A percentile compares a stretch with the other conserved stretches of the same genome.
Conservation (phyloP, 2,888 invertebrate genomes). For the Limnephilus lunatus region DNA sequence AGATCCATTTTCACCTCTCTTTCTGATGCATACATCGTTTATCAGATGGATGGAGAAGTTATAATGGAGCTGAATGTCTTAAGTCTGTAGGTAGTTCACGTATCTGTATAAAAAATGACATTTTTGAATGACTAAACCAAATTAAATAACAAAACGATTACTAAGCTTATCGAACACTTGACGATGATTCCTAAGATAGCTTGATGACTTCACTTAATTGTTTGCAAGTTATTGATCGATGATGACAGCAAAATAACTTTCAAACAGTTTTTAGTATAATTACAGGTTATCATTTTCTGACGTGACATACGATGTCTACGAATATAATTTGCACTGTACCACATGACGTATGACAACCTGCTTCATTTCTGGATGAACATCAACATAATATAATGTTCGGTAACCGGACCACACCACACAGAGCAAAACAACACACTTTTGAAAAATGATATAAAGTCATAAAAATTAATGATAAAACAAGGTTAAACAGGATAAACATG, state of each 20-base stretch:
- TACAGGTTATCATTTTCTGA: background rate
- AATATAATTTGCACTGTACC: background rate
- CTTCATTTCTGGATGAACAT: background rate
- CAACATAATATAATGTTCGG: background rate
- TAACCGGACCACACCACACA: too few relatives aligned
- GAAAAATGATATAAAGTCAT: too few relatives aligned
- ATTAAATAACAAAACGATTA: background rate
- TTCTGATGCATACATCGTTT: too few relatives aligned
- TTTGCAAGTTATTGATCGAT: background rate
- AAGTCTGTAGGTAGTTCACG: background rate
- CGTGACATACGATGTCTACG: background rate
- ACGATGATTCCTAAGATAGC: background rate
- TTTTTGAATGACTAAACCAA: background rate
- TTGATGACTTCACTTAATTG: background rate
- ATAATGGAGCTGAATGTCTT: background rate
- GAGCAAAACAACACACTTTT: too few relatives aligned
- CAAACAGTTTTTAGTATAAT: background rate
- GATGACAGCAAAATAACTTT: constrained; percentile 2
- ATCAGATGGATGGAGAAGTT: background rate
- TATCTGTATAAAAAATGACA: background rate
- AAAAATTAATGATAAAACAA: too few relatives aligned
- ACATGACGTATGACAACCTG: background rate
- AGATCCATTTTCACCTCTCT: too few relatives aligned
- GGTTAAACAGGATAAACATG: too few relatives aligned
- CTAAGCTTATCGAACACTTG: background rate